Conservation (phyloP, 2,888 invertebrate genomes). For the Trichopria drosophilae region DNA sequence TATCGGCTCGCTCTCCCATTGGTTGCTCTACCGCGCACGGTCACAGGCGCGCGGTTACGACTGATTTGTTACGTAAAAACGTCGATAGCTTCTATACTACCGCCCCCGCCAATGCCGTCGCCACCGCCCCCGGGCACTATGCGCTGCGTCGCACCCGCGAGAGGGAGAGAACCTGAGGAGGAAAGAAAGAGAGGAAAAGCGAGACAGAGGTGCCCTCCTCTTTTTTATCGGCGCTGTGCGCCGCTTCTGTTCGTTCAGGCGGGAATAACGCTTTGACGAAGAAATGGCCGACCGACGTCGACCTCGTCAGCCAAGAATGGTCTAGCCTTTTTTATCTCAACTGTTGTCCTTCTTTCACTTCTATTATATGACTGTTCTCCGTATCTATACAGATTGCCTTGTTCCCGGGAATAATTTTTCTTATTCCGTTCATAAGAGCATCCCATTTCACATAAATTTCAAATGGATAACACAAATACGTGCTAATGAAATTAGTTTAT, state of each 20-base stretch:
- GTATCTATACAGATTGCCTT: too few species aligned
- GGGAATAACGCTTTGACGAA: slow-evolving; percentile 56
- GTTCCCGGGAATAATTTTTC: too few species aligned
- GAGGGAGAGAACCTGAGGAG: slow-evolving; percentile 38
- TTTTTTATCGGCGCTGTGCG: slow-evolving; percentile 55
- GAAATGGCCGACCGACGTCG: slow-evolving; percentile 54
- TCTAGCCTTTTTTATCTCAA: slow-evolving; percentile 44
- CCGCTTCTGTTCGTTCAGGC: slow-evolving; percentile 51
- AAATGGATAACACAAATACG: too few species aligned
- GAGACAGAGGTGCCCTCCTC: slow-evolving; percentile 40
- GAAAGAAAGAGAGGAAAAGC: slow-evolving; percentile 34
- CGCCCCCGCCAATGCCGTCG: slow-evolving; percentile 38
- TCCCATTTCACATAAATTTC: too few species aligned
- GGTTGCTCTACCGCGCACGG: slow-evolving; percentile 54
- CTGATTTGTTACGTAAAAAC: slow-evolving; percentile 60
- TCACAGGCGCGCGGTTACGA: slow-evolving; percentile 55
- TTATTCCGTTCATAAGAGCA: too few species aligned
- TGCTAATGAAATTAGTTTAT: too few species aligned
- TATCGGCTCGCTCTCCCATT: slow-evolving; percentile 58
- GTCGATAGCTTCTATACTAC: slow-evolving; percentile 57
- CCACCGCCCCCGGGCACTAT: slow-evolving; percentile 34
- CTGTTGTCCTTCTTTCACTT: too few species aligned
- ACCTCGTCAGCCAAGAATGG: slow-evolving; percentile 44
- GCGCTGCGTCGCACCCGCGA: slow-evolving; percentile 26
- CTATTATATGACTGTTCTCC: too few species aligned